Conservation (phyloP, 2,113 vertebrate genomes). For the Porphyrio hochstetteri region DNA sequence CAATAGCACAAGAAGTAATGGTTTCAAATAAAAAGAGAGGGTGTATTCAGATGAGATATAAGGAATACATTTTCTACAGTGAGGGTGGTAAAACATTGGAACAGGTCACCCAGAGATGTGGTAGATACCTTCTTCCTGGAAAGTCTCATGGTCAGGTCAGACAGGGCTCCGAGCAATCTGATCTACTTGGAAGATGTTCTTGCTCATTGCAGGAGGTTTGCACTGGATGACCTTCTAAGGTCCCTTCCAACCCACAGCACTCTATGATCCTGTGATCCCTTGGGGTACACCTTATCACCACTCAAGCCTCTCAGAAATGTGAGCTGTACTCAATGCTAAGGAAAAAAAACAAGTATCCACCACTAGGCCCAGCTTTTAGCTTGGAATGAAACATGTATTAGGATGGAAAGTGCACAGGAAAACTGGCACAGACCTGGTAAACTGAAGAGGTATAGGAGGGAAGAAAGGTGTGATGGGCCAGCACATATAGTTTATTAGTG, state of each 20-base stretch:
- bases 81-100: neutral
- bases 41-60: neutral
- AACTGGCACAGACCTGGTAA: neutral
- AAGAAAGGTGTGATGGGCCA: neutral
- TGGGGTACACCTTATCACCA: accelerated
- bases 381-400: neutral
- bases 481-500: neutral
- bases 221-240: neutral
- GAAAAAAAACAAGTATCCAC: neutral
- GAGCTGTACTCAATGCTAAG: accelerated
- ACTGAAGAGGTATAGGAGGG: neutral
- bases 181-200: no score
- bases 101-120: neutral
- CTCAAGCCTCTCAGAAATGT: neutral
- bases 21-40: neutral
- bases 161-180: neutral
- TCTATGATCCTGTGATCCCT: neutral
- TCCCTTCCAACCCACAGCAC: neutral
- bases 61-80: neutral
- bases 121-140: neutral
- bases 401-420: neutral
- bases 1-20: neutral
- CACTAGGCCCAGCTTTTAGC: neutral
- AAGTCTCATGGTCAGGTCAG: neutral
- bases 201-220: neutral